Conservation (phyloP, 2,113 vertebrate species). For the Indri indri region DNA sequence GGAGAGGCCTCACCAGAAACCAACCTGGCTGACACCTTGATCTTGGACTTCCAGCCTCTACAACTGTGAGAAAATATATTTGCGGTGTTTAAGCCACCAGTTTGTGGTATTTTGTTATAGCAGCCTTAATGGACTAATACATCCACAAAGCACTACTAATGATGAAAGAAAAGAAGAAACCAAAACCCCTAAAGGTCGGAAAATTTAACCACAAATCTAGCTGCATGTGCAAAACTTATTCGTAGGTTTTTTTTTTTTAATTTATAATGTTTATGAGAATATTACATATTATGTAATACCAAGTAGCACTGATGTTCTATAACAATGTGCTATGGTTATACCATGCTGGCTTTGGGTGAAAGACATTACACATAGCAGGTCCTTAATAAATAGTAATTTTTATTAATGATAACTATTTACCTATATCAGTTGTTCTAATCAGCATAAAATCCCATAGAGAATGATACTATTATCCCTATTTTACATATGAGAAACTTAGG, state of each 20-base stretch:
- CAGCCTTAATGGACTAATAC: neutral
- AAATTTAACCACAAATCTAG: neutral
- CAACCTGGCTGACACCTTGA: neutral
- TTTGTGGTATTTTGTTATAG: neutral
- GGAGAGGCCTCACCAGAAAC: neutral
- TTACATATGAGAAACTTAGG: neutral
- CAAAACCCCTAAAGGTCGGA: neutral
- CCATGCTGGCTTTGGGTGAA: neutral
- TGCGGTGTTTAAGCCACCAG: neutral
- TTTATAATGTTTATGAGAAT: neutral
- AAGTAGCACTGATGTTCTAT: neutral
- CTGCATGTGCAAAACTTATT: neutral
- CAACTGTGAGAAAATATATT: neutral
- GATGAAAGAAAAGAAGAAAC: neutral
- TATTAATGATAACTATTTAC: neutral
- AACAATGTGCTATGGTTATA: neutral
- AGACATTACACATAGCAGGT: neutral
- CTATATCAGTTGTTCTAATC: neutral
- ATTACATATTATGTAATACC: neutral
- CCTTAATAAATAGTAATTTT: neutral
- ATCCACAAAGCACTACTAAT: neutral
- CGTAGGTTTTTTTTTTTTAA: neutral
- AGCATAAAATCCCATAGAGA: neutral
- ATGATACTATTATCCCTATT: neutral
- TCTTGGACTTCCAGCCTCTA: neutral